Base-by-base conservation (phyloP, 2,797 vertebrate species). In the Hippocampus kuda region DNA sequence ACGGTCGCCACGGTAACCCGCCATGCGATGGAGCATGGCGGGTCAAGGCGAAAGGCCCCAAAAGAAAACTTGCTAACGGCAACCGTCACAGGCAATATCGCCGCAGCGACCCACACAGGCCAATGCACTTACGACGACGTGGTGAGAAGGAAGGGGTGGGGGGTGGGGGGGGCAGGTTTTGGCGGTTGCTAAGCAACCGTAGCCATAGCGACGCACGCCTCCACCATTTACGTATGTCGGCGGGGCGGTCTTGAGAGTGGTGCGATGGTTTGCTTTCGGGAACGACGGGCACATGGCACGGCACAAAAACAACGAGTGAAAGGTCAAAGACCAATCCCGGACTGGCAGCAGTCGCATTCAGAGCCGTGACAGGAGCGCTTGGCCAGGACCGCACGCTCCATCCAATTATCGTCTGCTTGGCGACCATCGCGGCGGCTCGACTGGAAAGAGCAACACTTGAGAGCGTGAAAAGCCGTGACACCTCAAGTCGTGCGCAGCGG, bases 71-170 rank as follows among this genome's bases (percentile, higher is more conserved):
- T 85, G 90, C 90, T 91, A 91, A 90, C 82, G 88, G 89, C 89
- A 91, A 92, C 90, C 91, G 91, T 88, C 90, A 92, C 91, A 91
- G 89, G 90, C 90, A 90, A 91, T 91, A 91, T 91, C 81, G 90
- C 91, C 91, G 91, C 91, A 91, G 91, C 90, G 88, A 90, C 88
- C 91, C 89, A 88, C 90, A 91, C 90, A 91, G 90, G 86, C 89
- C 89, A 88, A 88, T 89, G 87, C 84, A 91, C 88, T 90, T 91
- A 91, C 90, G 86, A 91, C 90, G 86, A 91, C 89, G 85, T 88
- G 83, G 88, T 85, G 85, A 88, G 89, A 86, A 85, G 86, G 88
- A 86, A 79, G 85, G 83, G 90, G 83, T 90, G 30, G 30, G 30
- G 5, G 30, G 34, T 7, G 89, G 86, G 87, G 86, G 88, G 84